Evolutionary conservation across 2,113 vertebrate genomes (phyloP), one percentile per base, ranked within the genome.

Genomic region (Genyomyrus donnyi): DNA sequence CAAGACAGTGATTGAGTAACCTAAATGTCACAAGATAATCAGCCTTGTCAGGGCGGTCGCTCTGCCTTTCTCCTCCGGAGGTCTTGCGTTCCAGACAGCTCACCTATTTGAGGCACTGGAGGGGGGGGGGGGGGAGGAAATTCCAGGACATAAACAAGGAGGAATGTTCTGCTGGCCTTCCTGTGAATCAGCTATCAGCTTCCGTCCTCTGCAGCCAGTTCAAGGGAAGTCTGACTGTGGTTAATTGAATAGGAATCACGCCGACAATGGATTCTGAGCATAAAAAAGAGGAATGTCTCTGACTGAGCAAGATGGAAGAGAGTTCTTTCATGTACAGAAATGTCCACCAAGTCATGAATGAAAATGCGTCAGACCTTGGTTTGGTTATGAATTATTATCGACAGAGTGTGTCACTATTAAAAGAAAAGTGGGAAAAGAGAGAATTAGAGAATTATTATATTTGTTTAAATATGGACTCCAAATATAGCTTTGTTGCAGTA

Each of bases 121-220:
- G 35, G 70, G 10, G 7, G 1, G 5, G 83, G 7, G 45, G 24
- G 84, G 46, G n/a, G 24, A 19, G 39, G 58, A 66, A 74, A 39
- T 49, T 85, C 15, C 52, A 87, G 85, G 35, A 46, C 53, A 80
- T 89, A 87, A 90, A 88, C 46, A 90, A 56, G 56, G 46, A 56
- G 58, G 87, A 31, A 42, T 85, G 77, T 85, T 90, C 86, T 91
- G 89, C 80, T 53, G 83, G 88, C 56, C 89, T 91, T 91, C 90
- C 88, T 93, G 84, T 70, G 87, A 85, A 58, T 74, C n/a, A 89
- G 87, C 84, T 56, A 70, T 70, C 35, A 13, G 83, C 86, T 91
- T 88, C 89, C 89, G 45, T 92, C 90, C 90, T 91, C 62, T 53
- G 90, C 92, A 89, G 89, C 90, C 90, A 90, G 91, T 91, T 92